Base-by-base conservation (phyloP, 2,113 vertebrate genomes). In the Turnix velox region DNA sequence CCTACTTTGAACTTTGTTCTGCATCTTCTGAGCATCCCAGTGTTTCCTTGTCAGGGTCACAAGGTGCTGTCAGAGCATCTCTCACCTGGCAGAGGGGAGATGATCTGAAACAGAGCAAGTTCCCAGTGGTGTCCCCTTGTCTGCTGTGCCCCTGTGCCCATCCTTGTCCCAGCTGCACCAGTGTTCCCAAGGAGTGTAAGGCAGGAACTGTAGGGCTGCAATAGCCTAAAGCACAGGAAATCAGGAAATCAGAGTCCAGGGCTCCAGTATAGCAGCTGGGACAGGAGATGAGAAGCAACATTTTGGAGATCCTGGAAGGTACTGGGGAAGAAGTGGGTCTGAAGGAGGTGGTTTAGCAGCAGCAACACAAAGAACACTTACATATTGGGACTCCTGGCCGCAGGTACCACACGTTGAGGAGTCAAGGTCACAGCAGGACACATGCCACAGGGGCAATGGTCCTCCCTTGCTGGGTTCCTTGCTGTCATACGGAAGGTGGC, bases 131-230 rank as follows among this genome's bases (percentile, higher is more conserved):
- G 39, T 51, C 39, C 43, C 46, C 30, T 63, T 27, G 20, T 6
- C 57, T 46, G 52, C 5, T 2, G 39, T 0, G 0, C 51, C 81
- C 8, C 45, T 0, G 1, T 42, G 30, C 39, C 59, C 0, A 0
- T 31, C 18, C 58, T 59, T 1, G 0, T 52, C 48, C 39, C 51
- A 4, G 3, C 42, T 45, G 33, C 30, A 9, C 28, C 40, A 35
- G 5, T 1, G 0, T 7, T 45, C 71, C 80, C 58, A 4, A 18
- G 49, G 33, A 49, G 2, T 4, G 2, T 0, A 1, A 27, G 12
- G 11, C 1, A 1, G 39, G 51, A 75, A n/a, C 39, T 63, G 76
- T 25, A 25, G 46, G 5, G 23, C 9, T 62, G 39, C 28, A 59
- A 11, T 4, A 24, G 19, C 19, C 51, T 54, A 52, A 24, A 72